Evolutionary conservation across 2,888 invertebrate species (phyloP).

Genomic region (Idaea aversata): DNA sequence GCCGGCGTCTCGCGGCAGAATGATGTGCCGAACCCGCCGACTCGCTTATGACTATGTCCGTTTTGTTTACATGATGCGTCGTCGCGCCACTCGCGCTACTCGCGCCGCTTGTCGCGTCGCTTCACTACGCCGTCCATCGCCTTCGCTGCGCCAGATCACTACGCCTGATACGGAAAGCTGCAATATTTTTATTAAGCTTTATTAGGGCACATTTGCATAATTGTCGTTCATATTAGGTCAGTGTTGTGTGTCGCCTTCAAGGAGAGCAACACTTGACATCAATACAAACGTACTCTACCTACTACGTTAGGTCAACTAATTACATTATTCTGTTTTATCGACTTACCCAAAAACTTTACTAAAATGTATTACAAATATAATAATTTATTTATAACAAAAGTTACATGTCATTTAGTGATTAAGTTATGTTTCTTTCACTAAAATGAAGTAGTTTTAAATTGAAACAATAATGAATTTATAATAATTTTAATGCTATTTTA

Average conservation of each 20-base stretch:
- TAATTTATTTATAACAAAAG: too few relatives aligned
- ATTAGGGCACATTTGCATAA: conserved; percentile 30
- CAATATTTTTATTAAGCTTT: conserved; percentile 29
- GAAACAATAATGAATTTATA: too few relatives aligned
- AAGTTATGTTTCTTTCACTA: too few relatives aligned
- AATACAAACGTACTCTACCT: not conserved
- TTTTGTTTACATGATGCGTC: conserved; percentile 62
- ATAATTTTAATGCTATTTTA: too few relatives aligned
- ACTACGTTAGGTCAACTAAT: not conserved
- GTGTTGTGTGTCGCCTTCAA: conserved; percentile 18
- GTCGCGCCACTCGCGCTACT: conserved; percentile 21
- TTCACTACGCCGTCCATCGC: not conserved
- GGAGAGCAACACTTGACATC: conserved; percentile 17
- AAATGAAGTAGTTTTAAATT: too few relatives aligned
- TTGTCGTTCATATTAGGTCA: conserved; percentile 22
- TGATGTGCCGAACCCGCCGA: conserved; percentile 42
- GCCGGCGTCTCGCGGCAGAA: conserved; percentile 54
- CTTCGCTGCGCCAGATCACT: conserved; percentile 15
- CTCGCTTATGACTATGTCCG: conserved; percentile 50
- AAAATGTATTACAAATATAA: too few relatives aligned
- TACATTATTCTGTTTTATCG: not conserved
- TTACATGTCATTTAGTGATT: too few relatives aligned
- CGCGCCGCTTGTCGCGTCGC: conserved; percentile 20
- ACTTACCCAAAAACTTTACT: too few relatives aligned
- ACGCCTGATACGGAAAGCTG: conserved; percentile 14